Conservation (phyloP, 2,888 invertebrate species). For the Caenorhabditis sulstoni region DNA sequence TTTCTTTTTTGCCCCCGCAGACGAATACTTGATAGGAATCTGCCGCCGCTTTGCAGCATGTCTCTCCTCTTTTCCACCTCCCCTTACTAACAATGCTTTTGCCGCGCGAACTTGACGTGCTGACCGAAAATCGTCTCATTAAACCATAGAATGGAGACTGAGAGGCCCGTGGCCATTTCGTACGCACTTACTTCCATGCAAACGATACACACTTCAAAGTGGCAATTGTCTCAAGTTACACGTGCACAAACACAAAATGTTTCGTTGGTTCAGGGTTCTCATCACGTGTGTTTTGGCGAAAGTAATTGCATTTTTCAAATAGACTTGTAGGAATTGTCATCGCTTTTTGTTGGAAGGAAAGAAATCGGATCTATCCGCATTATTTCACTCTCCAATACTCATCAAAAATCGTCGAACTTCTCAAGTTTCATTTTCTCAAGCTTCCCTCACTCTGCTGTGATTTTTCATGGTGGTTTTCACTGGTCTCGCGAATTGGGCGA, state of each 20-base stretch:
- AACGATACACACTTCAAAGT: neutral
- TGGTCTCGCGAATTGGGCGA: too few relatives aligned
- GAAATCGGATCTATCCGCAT: conserved; percentile 12
- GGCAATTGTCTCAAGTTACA: conserved; percentile 23
- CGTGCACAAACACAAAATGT: conserved; percentile 19
- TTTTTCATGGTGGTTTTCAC: neutral
- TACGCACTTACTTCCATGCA: neutral
- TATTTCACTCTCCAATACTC: neutral
- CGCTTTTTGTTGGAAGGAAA: neutral
- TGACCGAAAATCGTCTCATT: too few relatives aligned
- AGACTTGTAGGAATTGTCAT: neutral
- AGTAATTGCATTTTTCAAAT: conserved; percentile 8
- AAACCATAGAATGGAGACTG: neutral
- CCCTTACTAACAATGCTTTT: too few relatives aligned
- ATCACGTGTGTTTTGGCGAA: neutral
- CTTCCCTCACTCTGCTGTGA: neutral
- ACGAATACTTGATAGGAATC: too few relatives aligned
- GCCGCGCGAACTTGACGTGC: too few relatives aligned
- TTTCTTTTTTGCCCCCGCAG: too few relatives aligned
- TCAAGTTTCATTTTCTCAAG: conserved; percentile 9
- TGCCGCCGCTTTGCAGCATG: too few relatives aligned
- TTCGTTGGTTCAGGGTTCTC: conserved; percentile 30
- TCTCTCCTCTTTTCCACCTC: too few relatives aligned
- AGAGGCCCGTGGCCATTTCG: neutral
- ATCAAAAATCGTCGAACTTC: conserved; percentile 25